Base-by-base conservation (phyloP, 2,888 invertebrate species). In the Mycalesis mineus region DNA sequence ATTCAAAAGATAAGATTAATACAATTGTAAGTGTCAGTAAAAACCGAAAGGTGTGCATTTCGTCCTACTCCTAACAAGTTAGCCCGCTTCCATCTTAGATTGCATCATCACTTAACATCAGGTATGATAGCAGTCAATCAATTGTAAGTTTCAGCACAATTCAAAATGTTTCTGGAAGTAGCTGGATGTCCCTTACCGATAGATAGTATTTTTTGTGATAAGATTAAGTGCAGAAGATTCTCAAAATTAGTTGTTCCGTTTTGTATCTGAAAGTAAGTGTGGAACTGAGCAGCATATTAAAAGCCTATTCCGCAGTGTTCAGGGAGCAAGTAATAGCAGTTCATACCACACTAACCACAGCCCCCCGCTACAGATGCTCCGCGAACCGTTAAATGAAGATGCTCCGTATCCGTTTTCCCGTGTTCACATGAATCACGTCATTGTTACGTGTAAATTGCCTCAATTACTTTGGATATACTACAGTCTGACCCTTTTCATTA, bases 341-440 rank as follows among this genome's bases (percentile, higher is more conserved):
- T 41, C 56, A 48, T 52, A 17, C 47, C 33, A 28, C 48, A 56
- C 33, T 51, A 59, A 52, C 41, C 52, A 33, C 49, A 36, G 28
- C 55, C 37, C 37, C 51, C 41, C 51, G 29, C 40, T 22, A 28
- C 33, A 44, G 33, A 17, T 48, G 51, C 28, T 28, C 42, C 44
- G 7, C 31, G 52, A 31, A 60, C 51, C 55, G 48, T 56, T 55
- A 51, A 48, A 59, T 40, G 37, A 48, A 48, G 47, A 48, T 33
- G 33, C 47, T 33, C 33, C 28, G 33, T 13, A 7, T 17, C 47
- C 15, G 8, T 36, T 29, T 14, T 15, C 15, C 33, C 7, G 44
- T 13, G 44, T 44, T 44, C 44, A 28, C 44, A 28, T 44, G 29
- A 44, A 44, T 28, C n/a, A 42, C n/a, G 28, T 29, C 13, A 44